Evolutionary conservation across 2,888 invertebrate species (phyloP).

Genomic region (Drosophila robusta): DNA sequence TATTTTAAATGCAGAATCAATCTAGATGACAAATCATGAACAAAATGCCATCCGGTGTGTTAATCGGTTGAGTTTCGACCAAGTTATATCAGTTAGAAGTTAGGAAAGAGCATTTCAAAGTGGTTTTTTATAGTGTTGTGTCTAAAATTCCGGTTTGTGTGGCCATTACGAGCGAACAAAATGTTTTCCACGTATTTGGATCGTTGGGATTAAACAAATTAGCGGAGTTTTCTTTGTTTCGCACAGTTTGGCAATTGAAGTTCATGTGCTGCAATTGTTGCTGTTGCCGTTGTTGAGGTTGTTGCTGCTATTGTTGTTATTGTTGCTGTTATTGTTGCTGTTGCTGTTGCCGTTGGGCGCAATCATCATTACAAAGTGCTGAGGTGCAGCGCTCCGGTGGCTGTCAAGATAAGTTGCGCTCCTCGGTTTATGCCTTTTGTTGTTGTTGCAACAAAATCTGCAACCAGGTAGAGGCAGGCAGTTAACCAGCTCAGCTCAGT

Average conservation of each 20-base stretch:
- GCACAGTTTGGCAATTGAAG: conserved; percentile 46
- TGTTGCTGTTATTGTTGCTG: not conserved
- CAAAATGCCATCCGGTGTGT: not conserved
- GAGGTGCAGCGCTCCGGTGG: conserved; percentile 56
- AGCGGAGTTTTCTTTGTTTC: conserved; percentile 25
- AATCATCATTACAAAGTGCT: conserved; percentile 63
- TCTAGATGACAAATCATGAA: not conserved
- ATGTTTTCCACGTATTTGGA: conserved; percentile 7
- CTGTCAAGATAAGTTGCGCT: conserved; percentile 55
- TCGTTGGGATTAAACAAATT: conserved; percentile 38
- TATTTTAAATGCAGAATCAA: not conserved
- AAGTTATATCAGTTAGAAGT: not conserved
- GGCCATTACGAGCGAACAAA: conserved; percentile 2
- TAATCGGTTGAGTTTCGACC: not conserved
- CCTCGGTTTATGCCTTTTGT: conserved; percentile 21
- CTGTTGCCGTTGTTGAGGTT: conserved; percentile 16
- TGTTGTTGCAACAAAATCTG: conserved; percentile 30
- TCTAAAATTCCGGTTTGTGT: not conserved
- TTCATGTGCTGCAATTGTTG: conserved; percentile 56
- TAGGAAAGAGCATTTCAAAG: not conserved
- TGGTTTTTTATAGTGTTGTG: not conserved
- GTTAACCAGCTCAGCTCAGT: conserved; percentile 28
- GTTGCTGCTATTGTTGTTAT: conserved; percentile 9
- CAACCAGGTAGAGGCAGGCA: conserved; percentile 33
- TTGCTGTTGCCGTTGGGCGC: conserved; percentile 47